Evolutionary conservation across 2,797 vertebrate genomes (phyloP).

Genomic region (Sitta carolinensis): DNA sequence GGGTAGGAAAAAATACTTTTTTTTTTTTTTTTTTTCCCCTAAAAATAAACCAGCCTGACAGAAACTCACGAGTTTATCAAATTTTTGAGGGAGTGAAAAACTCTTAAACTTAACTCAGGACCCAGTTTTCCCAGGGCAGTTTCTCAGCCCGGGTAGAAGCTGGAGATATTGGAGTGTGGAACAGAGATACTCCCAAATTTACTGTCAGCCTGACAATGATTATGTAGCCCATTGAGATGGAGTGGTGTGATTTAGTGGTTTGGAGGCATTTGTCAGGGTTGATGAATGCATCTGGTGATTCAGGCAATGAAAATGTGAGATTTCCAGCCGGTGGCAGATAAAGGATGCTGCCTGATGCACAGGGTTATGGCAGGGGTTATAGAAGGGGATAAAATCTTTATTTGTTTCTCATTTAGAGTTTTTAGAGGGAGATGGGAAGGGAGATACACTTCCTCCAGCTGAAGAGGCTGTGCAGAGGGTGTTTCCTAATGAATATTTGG

Average conservation of each 20-base stretch:
- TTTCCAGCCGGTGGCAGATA: background rate
- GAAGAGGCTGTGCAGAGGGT: background rate
- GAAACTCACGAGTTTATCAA: background rate
- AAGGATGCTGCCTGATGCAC: background rate
- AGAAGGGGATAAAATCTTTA: background rate
- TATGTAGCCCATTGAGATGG: constrained; percentile 51
- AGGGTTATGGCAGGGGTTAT: background rate
- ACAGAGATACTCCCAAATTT: constrained; percentile 28
- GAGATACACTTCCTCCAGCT: background rate
- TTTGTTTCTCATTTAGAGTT: constrained; percentile 35
- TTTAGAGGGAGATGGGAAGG: background rate
- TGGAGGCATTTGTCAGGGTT: constrained; percentile 43
- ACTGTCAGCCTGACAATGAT: constrained; percentile 10
- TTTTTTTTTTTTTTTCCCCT: too few relatives aligned
- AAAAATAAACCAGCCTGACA: constrained; percentile 7
- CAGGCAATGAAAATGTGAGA: background rate
- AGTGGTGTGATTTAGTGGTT: constrained; percentile 39
- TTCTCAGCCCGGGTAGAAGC: background rate
- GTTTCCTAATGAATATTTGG: background rate
- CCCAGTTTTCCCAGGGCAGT: background rate
- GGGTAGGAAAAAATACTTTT: background rate
- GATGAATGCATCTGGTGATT: constrained; percentile 49
- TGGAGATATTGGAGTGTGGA: background rate
- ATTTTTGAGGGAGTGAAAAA: background rate
- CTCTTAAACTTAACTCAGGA: background rate